These are phyloP conservation scores for Chloromyia formosa DNA, from an alignment of 2,888 invertebrate species.

Conservation along the genomic window DNA sequence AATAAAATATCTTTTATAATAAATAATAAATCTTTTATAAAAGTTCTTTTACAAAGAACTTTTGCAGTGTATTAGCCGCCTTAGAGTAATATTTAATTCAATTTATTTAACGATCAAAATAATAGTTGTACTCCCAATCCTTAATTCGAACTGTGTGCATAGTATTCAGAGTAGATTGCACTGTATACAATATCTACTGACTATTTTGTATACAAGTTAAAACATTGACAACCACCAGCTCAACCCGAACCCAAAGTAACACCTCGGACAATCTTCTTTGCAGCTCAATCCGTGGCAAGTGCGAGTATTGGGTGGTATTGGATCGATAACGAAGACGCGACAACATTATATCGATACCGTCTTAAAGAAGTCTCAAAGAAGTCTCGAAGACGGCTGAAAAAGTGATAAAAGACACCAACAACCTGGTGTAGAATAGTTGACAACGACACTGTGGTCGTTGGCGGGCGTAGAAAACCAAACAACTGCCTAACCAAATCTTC, in stretches of 20 bases:
- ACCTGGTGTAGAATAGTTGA: conserved; percentile 28
- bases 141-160: too few species aligned
- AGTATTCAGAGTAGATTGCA: too few species aligned
- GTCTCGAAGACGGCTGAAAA: conserved; percentile 20
- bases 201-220: too few species aligned
- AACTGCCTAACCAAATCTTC: conserved; percentile 45
- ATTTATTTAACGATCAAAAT: too few species aligned
- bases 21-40: too few species aligned
- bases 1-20: too few species aligned
- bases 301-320: conserved; percentile 6
- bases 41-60: too few species aligned
- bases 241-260: background rate
- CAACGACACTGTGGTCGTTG: conserved; percentile 16
- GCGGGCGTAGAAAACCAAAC: conserved; percentile 47
- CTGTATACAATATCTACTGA: too few species aligned
- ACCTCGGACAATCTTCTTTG: background rate
- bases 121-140: too few species aligned
- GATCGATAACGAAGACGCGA: conserved; percentile 32
- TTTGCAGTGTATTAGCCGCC: too few species aligned
- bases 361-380: conserved; percentile 39
- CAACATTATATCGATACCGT: conserved; percentile 11
- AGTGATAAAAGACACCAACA: conserved; percentile 30
- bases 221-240: background rate
- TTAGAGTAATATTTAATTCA: too few species aligned
- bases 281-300: conserved; percentile 1